Conservation (phyloP, 2,797 vertebrate genomes). For the Artibeus jamaicensis region DNA sequence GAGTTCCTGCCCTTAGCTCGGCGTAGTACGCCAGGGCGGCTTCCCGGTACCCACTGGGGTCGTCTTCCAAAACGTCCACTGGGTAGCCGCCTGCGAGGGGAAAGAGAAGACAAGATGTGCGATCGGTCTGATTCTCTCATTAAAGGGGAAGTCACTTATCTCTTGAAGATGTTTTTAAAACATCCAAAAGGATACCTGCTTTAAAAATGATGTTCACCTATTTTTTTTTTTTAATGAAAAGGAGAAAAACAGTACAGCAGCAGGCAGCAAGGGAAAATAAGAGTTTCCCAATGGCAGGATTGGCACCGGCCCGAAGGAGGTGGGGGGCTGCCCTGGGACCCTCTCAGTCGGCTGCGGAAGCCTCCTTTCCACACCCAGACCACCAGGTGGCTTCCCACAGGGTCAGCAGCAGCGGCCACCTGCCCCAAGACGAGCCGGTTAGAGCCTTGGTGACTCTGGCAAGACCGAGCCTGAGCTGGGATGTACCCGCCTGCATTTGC, state of each 20-base stretch:
- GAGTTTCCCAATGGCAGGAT: not conserved
- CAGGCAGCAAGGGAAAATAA: not conserved
- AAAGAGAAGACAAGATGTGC: not conserved
- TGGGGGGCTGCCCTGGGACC: not conserved
- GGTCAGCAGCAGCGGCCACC: fast-evolving
- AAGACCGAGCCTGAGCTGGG: too few species aligned
- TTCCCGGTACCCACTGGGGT: conserved; percentile 62
- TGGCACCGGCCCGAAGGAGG: not conserved
- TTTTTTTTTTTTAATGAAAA: not conserved
- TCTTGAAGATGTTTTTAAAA: not conserved
- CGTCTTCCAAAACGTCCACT: conserved; percentile 75
- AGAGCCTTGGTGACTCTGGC: not conserved
- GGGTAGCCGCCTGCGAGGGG: conserved; percentile 64
- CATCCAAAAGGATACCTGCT: not conserved
- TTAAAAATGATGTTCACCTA: not conserved
- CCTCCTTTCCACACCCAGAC: not conserved
- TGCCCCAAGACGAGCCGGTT: not conserved
- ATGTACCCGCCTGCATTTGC: fast-evolving
- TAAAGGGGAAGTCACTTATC: not conserved
- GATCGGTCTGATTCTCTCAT: not conserved
- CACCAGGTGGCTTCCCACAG: not conserved
- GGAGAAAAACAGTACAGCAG: not conserved
- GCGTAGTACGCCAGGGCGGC: conserved; percentile 69
- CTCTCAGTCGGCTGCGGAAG: not conserved
- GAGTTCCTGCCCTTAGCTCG: conserved; percentile 39